Percentiles rank a stretch among this genome's conserved stretches.
phyloP scores from a whole-genome alignment of 2,888 invertebrate species.

The Laspeyria flexula region DNA sequence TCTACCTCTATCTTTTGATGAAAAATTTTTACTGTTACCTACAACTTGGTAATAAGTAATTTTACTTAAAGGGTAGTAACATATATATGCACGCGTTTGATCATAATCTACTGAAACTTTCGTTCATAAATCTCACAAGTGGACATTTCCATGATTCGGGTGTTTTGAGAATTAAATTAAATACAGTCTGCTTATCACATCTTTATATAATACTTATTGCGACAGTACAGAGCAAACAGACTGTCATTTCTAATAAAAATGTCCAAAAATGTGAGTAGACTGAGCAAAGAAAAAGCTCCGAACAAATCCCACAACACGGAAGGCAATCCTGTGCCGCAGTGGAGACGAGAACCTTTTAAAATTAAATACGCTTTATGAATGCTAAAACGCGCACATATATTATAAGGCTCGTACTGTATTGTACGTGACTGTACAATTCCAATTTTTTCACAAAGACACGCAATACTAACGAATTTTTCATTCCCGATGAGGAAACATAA shows the following conservation, averaged over 20 bases:
- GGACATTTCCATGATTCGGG: too few species aligned
- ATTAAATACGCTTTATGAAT: not conserved
- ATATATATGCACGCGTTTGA: too few species aligned
- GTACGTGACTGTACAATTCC: conserved; percentile 2
- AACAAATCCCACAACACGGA: not conserved
- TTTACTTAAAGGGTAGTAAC: too few species aligned
- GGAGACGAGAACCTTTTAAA: not conserved
- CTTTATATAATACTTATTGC: too few species aligned
- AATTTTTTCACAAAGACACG: conserved; percentile 19
- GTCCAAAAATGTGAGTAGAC: not conserved
- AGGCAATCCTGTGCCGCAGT: not conserved
- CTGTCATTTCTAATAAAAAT: not conserved
- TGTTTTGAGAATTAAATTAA: too few species aligned
- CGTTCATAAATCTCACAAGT: too few species aligned
- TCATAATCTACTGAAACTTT: too few species aligned
- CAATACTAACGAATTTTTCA: conserved; percentile 21
- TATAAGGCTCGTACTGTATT: not conserved
- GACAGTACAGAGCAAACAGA: not conserved
- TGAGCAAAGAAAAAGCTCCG: not conserved
- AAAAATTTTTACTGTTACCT: too few species aligned
- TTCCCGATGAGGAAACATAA: conserved; percentile 26
- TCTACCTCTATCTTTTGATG: too few species aligned
- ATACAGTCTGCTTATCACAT: too few species aligned
- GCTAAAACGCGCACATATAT: not conserved
- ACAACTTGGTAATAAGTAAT: too few species aligned